Percentiles rank a stretch among this genome's conserved stretches.
These are phyloP conservation scores for Exaiptasia diaphana DNA, from an alignment of 64 coral and sea anemone species.

Conservation along the genomic window DNA sequence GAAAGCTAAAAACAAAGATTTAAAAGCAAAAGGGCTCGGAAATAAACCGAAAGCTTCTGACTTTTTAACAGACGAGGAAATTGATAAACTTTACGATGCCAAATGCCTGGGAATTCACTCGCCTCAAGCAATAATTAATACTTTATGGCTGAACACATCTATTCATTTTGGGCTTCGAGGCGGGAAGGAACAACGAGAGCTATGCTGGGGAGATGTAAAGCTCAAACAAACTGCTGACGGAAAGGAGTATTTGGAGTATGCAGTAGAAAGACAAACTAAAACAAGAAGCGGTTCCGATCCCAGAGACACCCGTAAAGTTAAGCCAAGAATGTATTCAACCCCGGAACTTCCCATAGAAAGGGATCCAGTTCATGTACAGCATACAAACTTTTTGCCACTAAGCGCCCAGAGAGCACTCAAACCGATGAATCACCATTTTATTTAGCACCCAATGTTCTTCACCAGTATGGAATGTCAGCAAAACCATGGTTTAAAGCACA, in stretches of 20 bases:
- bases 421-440: slow-evolving; percentile 12
- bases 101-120: slow-evolving; percentile 18
- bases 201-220: slow-evolving; percentile 6
- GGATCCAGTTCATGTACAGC: slow-evolving; percentile 5
- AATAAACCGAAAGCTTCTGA: not conserved
- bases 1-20: not conserved
- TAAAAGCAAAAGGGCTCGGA: not conserved
- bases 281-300: not conserved
- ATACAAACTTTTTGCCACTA: slow-evolving; percentile 17
- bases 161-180: not conserved
- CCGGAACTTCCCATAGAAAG: not conserved
- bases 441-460: not conserved
- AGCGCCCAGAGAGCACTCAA: not conserved
- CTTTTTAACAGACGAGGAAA: not conserved
- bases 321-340: slow-evolving; percentile 9
- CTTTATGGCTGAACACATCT: not conserved
- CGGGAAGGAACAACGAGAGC: slow-evolving; percentile 1
- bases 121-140: slow-evolving; percentile 12
- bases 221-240: slow-evolving; percentile 42
- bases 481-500: slow-evolving; percentile 18
- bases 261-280: slow-evolving; percentile 7
- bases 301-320: not conserved
- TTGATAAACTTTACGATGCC: not conserved
- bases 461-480: not conserved
- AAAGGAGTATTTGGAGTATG: slow-evolving; percentile 55